Base-by-base conservation (phyloP, 1,140 invertebrate species). In the Trichonephila clavipes region DNA sequence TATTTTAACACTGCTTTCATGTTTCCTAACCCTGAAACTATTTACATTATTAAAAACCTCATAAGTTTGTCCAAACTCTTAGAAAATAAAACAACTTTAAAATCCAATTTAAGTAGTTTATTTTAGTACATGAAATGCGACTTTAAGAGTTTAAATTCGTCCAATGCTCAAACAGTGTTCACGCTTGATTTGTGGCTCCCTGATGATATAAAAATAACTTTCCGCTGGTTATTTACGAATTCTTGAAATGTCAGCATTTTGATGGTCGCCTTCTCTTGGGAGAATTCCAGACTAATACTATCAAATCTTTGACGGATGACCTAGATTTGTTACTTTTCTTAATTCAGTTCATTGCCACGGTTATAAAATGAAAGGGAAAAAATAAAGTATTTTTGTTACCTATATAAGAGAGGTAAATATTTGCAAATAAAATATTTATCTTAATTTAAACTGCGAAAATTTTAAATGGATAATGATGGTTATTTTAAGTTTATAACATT, bases 181-280 rank as follows among this genome's bases (percentile, higher is more conserved):
- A 5, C 16, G 28, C 72, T 77, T 77, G 72, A 77, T 77, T 77
- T 77, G 28, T 1, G 2, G 72, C 19, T 8, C 28, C 14, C 72
- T 16, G 28, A 40, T 77, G 16, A 21, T 77, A 40, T 77, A 77
- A 77, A 77, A 77, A 77, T 77, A 77, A 18, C 28, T 34, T 77
- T 34, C 28, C 28, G 18, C 28, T 19, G 7, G 24, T 77, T 77
- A 77, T 40, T 77, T 77, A 77, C 72, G 72, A 34, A 77, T 77
- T 77, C 72, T 77, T 77, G 24, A 34, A 77, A 77, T 77, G 72
- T 77, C 72, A 77, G 72, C 72, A 18, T 77, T 77, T 40, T 34
- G 34, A 77, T 40, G 72, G 72, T 77, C 72, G 5, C 40, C 16
- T 6, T 24, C 3, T 40, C 69, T 77, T 77, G 72, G 72, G 24